Evolutionary conservation across 2,888 invertebrate species (phyloP), one percentile per base, ranked within the genome.

Genomic region (Netelia virgata): DNA sequence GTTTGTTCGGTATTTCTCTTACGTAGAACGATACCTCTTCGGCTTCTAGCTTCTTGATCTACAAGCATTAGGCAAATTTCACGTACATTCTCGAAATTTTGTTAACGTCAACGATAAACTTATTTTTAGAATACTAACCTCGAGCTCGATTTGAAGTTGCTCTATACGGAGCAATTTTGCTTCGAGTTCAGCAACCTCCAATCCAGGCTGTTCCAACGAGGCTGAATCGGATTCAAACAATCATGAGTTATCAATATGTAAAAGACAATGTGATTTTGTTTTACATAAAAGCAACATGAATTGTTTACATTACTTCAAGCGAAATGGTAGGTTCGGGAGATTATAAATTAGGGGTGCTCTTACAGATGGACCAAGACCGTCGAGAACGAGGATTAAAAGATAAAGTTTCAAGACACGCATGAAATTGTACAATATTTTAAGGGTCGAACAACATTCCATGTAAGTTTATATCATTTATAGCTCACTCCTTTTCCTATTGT

Each of bases 1-100:
- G 96, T 90, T 96, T 96, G 91, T 96, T 96, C 5, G 96, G 96
- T 85, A 96, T 96, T 92, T 96, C 96, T 66, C 96, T 93, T 61
- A 96, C 94, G 91, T 94, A 96, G 87, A 94, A 95, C 61, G 95
- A 94, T 18, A 94, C 92, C 86, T 94, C 94, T 82, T 94, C 94
- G 78, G 95, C 94, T 90, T 95, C 95, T 23, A 96, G 93, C 90
- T 95, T 95, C 89, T 95, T 95, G 78, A 96, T 95, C 95, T 96
- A 88, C 59, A 92, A 91, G 63, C 64, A 81, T n/a, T 79, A 61
- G 16, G 64, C 64, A 41, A 14, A 3, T 72, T 66, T 59, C n/a
- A 11, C 10, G 59, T 59, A 55, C 8, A 16, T 69, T 55, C 16
- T 11, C 10, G 53, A 69, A 10, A 66, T n/a, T 70, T 11, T 28